These are phyloP conservation scores for Hydropsyche betteni DNA, from an alignment of 2,888 invertebrate species.

Conservation along the genomic window DNA sequence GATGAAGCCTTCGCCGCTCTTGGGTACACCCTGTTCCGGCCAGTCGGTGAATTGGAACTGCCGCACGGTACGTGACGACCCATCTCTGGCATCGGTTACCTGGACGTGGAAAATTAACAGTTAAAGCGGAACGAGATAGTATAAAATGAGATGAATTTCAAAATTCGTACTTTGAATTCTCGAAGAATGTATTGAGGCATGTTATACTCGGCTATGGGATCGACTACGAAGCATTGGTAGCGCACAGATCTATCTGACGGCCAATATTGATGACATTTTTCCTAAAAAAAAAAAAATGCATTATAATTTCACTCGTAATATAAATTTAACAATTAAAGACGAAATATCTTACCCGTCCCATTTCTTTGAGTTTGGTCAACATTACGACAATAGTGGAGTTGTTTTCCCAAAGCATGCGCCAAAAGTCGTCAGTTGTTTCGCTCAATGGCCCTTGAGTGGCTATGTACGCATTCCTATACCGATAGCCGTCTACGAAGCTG, in stretches of 20 bases:
- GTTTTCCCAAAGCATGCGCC: constrained; percentile 99
- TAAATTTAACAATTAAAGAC: constrained; percentile 10
- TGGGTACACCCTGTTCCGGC: constrained; percentile 97
- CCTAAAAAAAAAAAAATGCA: constrained; percentile 67
- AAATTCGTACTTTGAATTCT: constrained; percentile 84
- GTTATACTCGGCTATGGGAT: constrained; percentile 99
- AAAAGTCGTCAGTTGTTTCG: constrained; percentile 98
- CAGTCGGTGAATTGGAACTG: constrained; percentile 98
- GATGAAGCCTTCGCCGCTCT: constrained; percentile 98
- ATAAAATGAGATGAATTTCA: neutral
- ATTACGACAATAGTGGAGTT: constrained; percentile 99
- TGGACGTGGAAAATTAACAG: constrained; percentile 52
- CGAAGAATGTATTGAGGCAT: constrained; percentile 99
- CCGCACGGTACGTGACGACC: constrained; percentile 92
- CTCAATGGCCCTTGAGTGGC: constrained; percentile 98
- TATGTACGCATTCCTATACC: constrained; percentile 93
- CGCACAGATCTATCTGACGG: constrained; percentile 96
- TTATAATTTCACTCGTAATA: neutral
- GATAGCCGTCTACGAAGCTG: constrained; percentile 96
- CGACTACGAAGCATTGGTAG: constrained; percentile 98
- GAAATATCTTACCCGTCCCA: constrained; percentile 83
- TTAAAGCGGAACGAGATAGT: constrained; percentile 8
- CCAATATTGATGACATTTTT: constrained; percentile 99
- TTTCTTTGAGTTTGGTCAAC: constrained; percentile 97
- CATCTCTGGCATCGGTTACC: constrained; percentile 97